Evolutionary conservation across 1,140 invertebrate species (phyloP).

Genomic region (Popillia japonica): DNA sequence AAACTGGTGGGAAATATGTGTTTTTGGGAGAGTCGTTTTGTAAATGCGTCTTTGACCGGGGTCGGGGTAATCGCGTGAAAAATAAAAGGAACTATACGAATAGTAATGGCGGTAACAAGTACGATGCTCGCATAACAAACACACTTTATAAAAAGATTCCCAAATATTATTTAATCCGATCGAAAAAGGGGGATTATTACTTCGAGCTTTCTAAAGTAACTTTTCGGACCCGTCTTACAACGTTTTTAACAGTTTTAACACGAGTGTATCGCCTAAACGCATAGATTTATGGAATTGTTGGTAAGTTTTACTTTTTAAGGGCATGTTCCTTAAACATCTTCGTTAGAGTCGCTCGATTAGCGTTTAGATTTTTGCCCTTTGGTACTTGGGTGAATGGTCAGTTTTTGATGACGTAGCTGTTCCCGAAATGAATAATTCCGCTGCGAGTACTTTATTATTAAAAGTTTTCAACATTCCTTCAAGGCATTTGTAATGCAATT

Average conservation of each 20-base stretch:
- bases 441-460: background rate
- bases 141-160: conserved; percentile 19
- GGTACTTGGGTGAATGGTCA: conserved; percentile 39
- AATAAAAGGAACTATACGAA: conserved; percentile 27
- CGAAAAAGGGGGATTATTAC: background rate
- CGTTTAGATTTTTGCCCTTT: conserved; percentile 38
- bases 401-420: conserved; percentile 36
- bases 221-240: too few species aligned
- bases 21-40: too few species aligned
- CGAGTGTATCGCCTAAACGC: conserved; percentile 5
- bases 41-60: background rate
- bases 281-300: conserved; percentile 35
- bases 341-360: background rate
- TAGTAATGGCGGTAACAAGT: conserved; percentile 36
- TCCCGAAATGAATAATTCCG: background rate
- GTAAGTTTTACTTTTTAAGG: conserved; percentile 41
- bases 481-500: conserved; percentile 42
- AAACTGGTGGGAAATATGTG: too few species aligned
- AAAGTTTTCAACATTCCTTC: conserved; percentile 33
- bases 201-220: too few species aligned
- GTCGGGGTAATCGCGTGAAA: background rate
- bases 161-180: background rate
- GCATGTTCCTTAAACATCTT: conserved; percentile 35
- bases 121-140: conserved; percentile 34
- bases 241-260: background rate